Evolutionary conservation across 2,888 invertebrate species (phyloP), one percentile per base, ranked within the genome.

Genomic region (Bellardia bayeri): DNA sequence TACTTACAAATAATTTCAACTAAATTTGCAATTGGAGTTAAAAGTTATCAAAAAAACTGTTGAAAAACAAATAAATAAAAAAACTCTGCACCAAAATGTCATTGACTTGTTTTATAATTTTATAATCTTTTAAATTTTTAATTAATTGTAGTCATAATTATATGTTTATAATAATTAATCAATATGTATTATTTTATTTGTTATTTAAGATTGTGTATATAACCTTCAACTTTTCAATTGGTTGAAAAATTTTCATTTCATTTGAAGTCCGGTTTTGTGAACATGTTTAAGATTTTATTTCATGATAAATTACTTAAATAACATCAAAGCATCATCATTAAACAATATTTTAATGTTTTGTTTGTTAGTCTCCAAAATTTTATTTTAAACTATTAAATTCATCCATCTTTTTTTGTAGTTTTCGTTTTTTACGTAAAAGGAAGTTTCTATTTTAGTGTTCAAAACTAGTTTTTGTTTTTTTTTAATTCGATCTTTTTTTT

Each of bases 381-480:
- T 49, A 49, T 49, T 5, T 51, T 8, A 56, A 56, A 56, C 23
- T 56, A 16, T 16, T 54, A 54, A 54, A 54, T 54, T 56, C 9
- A 56, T 56, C 56, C 16, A 16, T 56, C 3, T 45, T 45, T 56
- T 56, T 23, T 56, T 16, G 23, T 54, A 56, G 23, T 56, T 42
- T 56, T 0, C 16, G 42, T 6, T 11, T 45, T 54, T 56, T 68
- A 54, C 68, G 66, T 37, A 37, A 68, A 58, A 61, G 69, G 49
- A 61, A 79, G 33, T 79, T 79, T 79, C 37, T 69, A 79, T 58
- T 49, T 79, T 14, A 16, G 4, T 49, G 49, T 45, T 33, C 4
- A 75, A 79, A 68, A 79, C 56, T 13, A 23, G 69, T 79, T 69
- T 69, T 14, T 14, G 58, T 78, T 79, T 58, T 6, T 6, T 9